Evolutionary conservation across 2,888 invertebrate genomes (phyloP).

Genomic region (Drosophila anomelani): DNA sequence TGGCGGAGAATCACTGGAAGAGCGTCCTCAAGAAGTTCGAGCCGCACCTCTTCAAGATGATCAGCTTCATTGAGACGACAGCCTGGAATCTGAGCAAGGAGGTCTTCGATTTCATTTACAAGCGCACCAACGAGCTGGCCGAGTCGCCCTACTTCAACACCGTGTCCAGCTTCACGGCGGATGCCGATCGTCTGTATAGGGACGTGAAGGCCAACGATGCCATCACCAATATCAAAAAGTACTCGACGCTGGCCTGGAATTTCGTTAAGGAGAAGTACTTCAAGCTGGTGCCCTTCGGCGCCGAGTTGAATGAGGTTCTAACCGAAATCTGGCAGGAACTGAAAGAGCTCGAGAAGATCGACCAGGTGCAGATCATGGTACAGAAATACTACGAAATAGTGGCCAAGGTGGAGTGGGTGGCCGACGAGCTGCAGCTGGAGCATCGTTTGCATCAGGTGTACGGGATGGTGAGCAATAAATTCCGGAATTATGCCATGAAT

Average conservation of each 20-base stretch:
- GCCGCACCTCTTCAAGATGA: slow-evolving; percentile 90
- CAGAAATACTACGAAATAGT: slow-evolving; percentile 87
- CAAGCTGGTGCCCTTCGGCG: slow-evolving; percentile 88
- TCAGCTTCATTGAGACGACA: slow-evolving; percentile 91
- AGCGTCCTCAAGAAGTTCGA: slow-evolving; percentile 90
- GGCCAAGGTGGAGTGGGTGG: slow-evolving; percentile 89
- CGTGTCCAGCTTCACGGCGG: slow-evolving; percentile 91
- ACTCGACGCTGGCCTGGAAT: slow-evolving; percentile 88
- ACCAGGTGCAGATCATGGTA: slow-evolving; percentile 86
- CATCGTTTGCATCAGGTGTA: slow-evolving; percentile 88
- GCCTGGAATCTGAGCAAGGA: slow-evolving; percentile 91
- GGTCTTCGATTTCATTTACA: slow-evolving; percentile 91
- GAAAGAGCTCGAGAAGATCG: slow-evolving; percentile 87
- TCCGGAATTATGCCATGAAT: slow-evolving; percentile 90
- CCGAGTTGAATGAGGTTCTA: slow-evolving; percentile 87
- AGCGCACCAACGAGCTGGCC: slow-evolving; percentile 91
- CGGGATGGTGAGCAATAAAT: slow-evolving; percentile 88
- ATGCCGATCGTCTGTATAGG: slow-evolving; percentile 91
- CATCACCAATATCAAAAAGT: slow-evolving; percentile 91
- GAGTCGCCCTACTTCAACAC: slow-evolving; percentile 93
- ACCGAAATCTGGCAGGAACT: slow-evolving; percentile 88
- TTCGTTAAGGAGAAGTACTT: slow-evolving; percentile 89
- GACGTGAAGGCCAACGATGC: slow-evolving; percentile 92
- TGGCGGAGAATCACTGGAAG: slow-evolving; percentile 90
- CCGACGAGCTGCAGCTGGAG: slow-evolving; percentile 91